Evolutionary conservation across 2,797 vertebrate species (phyloP).

Genomic region (Manis crassicaudata): DNA sequence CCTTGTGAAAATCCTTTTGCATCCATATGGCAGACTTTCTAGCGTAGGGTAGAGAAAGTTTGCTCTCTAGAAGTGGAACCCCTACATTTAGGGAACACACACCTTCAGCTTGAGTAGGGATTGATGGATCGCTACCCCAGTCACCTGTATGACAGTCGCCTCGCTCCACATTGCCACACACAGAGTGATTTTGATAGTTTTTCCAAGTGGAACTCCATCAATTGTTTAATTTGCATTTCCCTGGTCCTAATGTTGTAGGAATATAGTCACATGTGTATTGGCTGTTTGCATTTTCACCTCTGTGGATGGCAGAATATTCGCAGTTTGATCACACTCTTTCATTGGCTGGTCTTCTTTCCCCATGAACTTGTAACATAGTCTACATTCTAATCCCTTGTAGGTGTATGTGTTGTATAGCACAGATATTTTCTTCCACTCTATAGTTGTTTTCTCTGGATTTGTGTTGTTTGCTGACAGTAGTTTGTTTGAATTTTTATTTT

Average conservation of each 20-base stretch:
- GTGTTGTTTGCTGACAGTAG: neutral
- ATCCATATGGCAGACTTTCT: neutral
- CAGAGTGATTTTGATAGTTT: neutral
- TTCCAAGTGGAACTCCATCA: neutral
- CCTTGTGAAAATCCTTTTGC: neutral
- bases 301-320: neutral
- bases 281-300: neutral
- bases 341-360: neutral
- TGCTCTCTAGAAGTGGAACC: neutral
- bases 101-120: neutral
- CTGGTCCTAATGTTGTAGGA: neutral
- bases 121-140: no score
- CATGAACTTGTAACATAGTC: neutral
- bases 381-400: neutral
- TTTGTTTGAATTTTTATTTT: neutral
- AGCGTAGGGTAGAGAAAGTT: neutral
- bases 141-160: neutral
- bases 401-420: neutral
- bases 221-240: neutral
- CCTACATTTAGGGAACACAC: no score
- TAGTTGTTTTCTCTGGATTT: neutral
- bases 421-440: neutral
- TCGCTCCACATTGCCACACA: neutral
- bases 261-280: neutral
- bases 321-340: neutral